These are phyloP conservation scores for Craniophora ligustri DNA, from an alignment of 2,888 invertebrate genomes.

Conservation along the genomic window DNA sequence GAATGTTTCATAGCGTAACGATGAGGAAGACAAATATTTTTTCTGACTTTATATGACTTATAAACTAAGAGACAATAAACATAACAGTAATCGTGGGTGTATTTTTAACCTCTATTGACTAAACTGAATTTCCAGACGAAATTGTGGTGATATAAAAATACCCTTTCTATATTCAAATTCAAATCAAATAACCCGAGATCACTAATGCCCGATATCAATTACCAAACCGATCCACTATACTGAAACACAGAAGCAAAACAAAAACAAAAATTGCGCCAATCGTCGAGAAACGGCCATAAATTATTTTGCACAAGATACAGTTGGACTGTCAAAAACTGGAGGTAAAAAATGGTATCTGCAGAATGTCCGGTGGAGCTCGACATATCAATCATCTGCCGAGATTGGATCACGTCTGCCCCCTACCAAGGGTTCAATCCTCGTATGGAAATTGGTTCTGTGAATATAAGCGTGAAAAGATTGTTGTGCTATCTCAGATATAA, in stretches of 20 bases:
- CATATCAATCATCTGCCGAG: slow-evolving; percentile 73
- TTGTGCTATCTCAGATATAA: slow-evolving; percentile 21
- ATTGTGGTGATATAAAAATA: too few species aligned
- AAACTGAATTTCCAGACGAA: too few species aligned
- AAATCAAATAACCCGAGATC: not conserved
- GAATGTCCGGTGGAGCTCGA: slow-evolving; percentile 58
- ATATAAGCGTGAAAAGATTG: slow-evolving; percentile 37
- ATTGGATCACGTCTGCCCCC: slow-evolving; percentile 71
- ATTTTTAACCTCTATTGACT: too few species aligned
- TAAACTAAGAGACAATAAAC: too few species aligned
- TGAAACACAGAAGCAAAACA: slow-evolving; percentile 1
- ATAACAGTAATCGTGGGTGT: too few species aligned
- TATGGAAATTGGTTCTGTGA: slow-evolving; percentile 49
- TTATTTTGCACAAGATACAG: slow-evolving; percentile 58
- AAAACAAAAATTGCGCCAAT: slow-evolving; percentile 10
- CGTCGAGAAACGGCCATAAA: slow-evolving; percentile 55
- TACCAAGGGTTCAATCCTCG: slow-evolving; percentile 45
- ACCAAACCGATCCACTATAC: slow-evolving; percentile 8
- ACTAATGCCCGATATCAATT: not conserved
- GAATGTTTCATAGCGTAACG: not conserved
- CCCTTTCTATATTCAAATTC: not conserved
- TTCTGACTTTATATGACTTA: too few species aligned
- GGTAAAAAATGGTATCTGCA: slow-evolving; percentile 64
- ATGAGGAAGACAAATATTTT: too few species aligned
- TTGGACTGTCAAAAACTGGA: slow-evolving; percentile 66